These are phyloP conservation scores for Xiphophorus couchianus DNA, from an alignment of 2,113 vertebrate genomes.

Conservation along the genomic window DNA sequence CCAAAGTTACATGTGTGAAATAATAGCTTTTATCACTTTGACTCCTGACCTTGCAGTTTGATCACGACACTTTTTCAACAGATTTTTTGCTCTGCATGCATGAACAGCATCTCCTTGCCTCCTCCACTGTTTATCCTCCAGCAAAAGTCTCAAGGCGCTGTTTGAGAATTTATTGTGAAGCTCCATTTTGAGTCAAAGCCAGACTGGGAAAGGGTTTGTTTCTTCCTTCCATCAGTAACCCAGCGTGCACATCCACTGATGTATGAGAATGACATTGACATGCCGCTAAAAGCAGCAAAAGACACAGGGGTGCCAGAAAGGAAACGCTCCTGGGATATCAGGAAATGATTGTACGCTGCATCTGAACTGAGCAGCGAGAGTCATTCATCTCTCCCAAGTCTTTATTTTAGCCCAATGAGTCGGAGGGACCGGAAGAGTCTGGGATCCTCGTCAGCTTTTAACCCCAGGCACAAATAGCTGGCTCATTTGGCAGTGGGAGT, in stretches of 20 bases:
- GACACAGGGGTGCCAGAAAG: constrained; percentile 27
- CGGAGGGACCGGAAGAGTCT: constrained; percentile 22
- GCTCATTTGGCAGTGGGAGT: constrained; percentile 63
- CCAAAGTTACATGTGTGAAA: no score
- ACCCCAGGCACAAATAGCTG: constrained; percentile 56
- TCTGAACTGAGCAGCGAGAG: constrained; percentile 21
- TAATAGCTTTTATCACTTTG: no score
- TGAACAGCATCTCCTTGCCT: no score
- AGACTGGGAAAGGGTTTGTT: background rate
- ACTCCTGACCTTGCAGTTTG: no score
- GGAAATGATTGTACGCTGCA: constrained; percentile 12
- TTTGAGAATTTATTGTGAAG: constrained; percentile 13
- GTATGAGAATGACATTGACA: constrained; percentile 39
- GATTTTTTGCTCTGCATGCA: no score
- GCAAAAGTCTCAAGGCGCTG: no score
- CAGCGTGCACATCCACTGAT: constrained; percentile 28
- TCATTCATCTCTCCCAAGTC: constrained; percentile 20
- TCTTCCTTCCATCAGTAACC: constrained; percentile 26
- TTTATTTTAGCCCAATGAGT: constrained; percentile 43
- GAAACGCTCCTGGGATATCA: constrained; percentile 13
- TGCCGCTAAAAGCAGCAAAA: constrained; percentile 17
- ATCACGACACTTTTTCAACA: no score
- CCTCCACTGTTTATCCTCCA: no score
- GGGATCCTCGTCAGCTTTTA: constrained; percentile 56
- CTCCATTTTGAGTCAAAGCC: constrained; percentile 13